Conservation (phyloP, 2,797 vertebrate genomes). For the Dendrocincla fuliginosa region DNA sequence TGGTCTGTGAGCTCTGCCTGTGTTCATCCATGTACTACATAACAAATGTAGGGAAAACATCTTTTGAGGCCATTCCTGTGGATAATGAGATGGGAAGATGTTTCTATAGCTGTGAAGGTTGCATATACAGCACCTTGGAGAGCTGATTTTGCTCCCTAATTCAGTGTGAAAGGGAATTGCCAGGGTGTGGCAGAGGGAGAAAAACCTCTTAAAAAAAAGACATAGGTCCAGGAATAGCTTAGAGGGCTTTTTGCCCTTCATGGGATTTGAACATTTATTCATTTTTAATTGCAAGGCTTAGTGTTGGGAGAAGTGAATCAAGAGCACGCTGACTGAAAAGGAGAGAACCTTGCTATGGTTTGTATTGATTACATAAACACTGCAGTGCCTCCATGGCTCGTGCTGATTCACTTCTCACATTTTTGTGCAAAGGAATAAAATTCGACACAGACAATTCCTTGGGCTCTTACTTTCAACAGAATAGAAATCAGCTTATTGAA, state of each 20-base stretch:
- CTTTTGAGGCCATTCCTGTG: neutral
- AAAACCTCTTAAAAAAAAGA: neutral
- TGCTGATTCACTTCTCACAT: neutral
- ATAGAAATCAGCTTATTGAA: neutral
- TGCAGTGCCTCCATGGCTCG: neutral
- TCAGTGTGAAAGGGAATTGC: neutral
- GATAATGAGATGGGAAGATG: neutral
- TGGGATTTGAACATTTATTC: neutral
- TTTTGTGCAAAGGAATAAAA: neutral
- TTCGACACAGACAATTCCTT: neutral
- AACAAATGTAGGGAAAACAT: neutral
- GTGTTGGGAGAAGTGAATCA: neutral
- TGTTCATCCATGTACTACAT: rapidly evolving
- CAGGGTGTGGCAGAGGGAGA: neutral
- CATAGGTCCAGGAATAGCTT: neutral
- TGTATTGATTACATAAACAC: neutral
- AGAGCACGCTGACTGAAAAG: neutral
- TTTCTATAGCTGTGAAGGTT: neutral
- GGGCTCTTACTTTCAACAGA: neutral
- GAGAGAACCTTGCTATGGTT: neutral
- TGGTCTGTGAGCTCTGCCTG: neutral
- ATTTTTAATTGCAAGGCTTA: neutral
- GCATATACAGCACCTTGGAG: neutral
- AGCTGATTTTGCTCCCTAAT: neutral
- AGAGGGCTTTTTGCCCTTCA: neutral